Evolutionary conservation across 2,888 invertebrate genomes (phyloP).

Genomic region (Noctua janthina): DNA sequence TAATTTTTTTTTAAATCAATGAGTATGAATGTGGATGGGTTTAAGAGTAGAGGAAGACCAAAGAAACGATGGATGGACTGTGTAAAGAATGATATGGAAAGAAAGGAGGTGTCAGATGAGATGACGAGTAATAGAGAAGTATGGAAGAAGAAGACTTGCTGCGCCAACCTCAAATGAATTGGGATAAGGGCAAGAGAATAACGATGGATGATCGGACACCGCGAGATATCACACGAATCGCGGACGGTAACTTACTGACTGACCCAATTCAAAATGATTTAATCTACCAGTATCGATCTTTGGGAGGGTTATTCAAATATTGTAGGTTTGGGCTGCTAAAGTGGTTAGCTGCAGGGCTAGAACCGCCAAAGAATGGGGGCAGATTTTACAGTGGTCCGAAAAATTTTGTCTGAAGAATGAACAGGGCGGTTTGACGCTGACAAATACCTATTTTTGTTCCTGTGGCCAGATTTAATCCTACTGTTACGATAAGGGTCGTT

Average conservation of each 20-base stretch:
- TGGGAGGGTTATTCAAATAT: neutral
- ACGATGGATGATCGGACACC: neutral
- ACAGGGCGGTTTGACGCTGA: neutral
- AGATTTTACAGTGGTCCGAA: neutral
- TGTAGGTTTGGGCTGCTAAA: neutral
- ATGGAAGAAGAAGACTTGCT: no score
- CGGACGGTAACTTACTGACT: conserved; percentile 1
- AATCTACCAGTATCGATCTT: conserved; percentile 9
- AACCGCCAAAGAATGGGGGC: neutral
- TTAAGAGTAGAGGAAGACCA: no score
- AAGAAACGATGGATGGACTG: no score
- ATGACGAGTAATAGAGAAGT: no score
- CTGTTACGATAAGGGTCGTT: neutral
- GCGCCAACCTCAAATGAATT: no score
- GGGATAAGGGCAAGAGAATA: no score
- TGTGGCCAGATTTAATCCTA: neutral
- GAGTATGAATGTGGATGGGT: no score
- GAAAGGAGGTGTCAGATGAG: no score
- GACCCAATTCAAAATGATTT: neutral
- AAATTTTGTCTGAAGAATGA: neutral
- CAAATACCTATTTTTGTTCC: neutral
- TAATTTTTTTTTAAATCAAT: no score
- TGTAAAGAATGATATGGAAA: no score
- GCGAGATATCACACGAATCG: neutral
- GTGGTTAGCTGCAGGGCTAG: neutral